A percentile compares a stretch with the other conserved stretches of the same genome.
phyloP scores from a whole-genome alignment of 1,140 invertebrate genomes.

The Metaphire vulgaris region DNA sequence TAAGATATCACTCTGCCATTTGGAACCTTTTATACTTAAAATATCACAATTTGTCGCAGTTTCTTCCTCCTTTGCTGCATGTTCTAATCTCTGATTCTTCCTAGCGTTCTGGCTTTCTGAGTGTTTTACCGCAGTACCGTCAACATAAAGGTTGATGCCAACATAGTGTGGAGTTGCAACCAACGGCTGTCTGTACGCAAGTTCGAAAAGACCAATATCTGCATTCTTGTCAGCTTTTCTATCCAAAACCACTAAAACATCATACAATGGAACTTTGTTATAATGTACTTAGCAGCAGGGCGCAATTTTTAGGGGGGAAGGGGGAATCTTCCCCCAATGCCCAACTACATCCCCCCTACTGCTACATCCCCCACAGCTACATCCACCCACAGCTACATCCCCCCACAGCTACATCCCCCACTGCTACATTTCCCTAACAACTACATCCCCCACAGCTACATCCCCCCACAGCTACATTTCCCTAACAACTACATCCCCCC shows the following conservation, averaged over 20 bases:
- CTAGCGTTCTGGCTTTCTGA: background rate
- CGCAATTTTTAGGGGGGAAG: too few species aligned
- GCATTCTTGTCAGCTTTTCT: constrained; percentile 66
- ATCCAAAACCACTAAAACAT: constrained; percentile 74
- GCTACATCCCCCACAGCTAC: too few species aligned
- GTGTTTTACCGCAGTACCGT: background rate
- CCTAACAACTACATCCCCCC: too few species aligned
- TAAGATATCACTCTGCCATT: background rate
- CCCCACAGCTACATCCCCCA: too few species aligned
- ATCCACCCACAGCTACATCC: too few species aligned
- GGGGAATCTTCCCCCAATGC: too few species aligned
- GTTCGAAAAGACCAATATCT: constrained; percentile 76
- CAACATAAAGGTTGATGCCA: constrained; percentile 26
- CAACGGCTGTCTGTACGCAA: constrained; percentile 68
- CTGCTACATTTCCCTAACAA: too few species aligned
- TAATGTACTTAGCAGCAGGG: too few species aligned
- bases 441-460: too few species aligned
- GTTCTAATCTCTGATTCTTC: background rate
- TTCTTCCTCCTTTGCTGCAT: background rate
- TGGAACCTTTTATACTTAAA: background rate
- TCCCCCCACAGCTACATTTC: too few species aligned
- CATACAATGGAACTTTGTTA: background rate
- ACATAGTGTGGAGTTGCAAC: constrained; percentile 68
- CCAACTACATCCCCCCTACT: too few species aligned
- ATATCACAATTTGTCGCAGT: background rate